A percentile compares a stretch with the other conserved stretches of the same genome.
These are phyloP conservation scores for Sarcophaga caerulescens DNA, from an alignment of 2,888 invertebrate genomes.

Conservation along the genomic window DNA sequence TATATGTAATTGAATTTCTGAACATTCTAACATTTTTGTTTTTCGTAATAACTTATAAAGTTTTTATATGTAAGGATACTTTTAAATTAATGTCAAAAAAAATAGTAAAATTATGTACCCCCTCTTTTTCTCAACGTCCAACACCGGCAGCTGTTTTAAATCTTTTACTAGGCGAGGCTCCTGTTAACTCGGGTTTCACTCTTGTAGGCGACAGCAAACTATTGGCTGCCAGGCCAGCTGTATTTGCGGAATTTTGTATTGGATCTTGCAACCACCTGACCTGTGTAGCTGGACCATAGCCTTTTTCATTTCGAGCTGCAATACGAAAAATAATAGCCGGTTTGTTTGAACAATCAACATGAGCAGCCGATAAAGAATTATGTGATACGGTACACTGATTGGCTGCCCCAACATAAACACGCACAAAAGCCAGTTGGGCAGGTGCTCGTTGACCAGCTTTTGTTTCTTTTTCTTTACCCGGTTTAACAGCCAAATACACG, in stretches of 20 bases:
- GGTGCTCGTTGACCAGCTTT: slow-evolving; percentile 67
- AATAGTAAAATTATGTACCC: neutral
- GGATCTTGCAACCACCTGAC: slow-evolving; percentile 72
- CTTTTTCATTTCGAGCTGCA: slow-evolving; percentile 72
- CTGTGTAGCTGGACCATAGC: slow-evolving; percentile 72
- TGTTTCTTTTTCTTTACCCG: slow-evolving; percentile 69
- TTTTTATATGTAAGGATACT: neutral
- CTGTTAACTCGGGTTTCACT: slow-evolving; percentile 69
- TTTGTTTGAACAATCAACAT: slow-evolving; percentile 71
- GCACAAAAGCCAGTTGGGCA: slow-evolving; percentile 71
- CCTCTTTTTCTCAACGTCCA: slow-evolving; percentile 27
- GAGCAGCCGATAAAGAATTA: slow-evolving; percentile 69
- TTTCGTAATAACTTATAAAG: slow-evolving; percentile 7
- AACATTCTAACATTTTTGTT: neutral
- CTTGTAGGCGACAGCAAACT: slow-evolving; percentile 69
- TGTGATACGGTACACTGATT: slow-evolving; percentile 72
- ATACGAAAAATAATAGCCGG: slow-evolving; percentile 72
- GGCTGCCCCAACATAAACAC: slow-evolving; percentile 71
- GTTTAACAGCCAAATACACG: slow-evolving; percentile 72
- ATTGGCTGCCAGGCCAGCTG: slow-evolving; percentile 50
- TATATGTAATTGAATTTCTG: slow-evolving; percentile 7
- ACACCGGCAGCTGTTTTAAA: slow-evolving; percentile 63
- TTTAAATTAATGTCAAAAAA: neutral
- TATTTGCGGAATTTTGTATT: slow-evolving; percentile 58
- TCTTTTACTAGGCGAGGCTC: slow-evolving; percentile 70